These are phyloP conservation scores for Conus canariensis DNA, from an alignment of 2,888 invertebrate species.

Conservation along the genomic window DNA sequence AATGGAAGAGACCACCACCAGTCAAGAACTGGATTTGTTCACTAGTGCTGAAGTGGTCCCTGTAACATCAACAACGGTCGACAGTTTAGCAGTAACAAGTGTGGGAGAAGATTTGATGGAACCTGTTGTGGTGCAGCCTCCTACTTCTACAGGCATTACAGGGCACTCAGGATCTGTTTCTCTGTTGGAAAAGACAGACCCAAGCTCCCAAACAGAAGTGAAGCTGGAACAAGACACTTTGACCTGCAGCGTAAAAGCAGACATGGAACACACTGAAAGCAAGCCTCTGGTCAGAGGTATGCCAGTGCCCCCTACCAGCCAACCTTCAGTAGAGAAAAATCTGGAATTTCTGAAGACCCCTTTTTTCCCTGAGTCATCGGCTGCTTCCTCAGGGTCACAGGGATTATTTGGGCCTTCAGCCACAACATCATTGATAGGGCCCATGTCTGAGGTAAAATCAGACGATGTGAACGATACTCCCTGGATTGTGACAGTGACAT, in stretches of 20 bases:
- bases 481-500: slow-evolving; percentile 75
- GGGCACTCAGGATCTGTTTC: background rate
- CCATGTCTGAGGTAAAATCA: slow-evolving; percentile 40
- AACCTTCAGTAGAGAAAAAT: slow-evolving; percentile 32
- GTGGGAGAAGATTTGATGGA: slow-evolving; percentile 36
- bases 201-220: background rate
- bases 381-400: background rate
- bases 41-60: slow-evolving; percentile 29
- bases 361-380: background rate
- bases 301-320: slow-evolving; percentile 19
- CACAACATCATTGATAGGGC: background rate
- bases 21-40: slow-evolving; percentile 28
- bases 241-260: background rate
- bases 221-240: background rate
- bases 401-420: background rate
- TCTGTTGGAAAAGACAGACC: background rate
- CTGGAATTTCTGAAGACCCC: slow-evolving; percentile 38
- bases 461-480: slow-evolving; percentile 62
- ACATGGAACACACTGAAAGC: background rate
- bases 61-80: background rate
- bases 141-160: background rate
- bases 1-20: slow-evolving; percentile 54
- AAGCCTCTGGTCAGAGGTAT: background rate
- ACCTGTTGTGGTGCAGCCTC: background rate
- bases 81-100: slow-evolving; percentile 37